These are phyloP conservation scores for Trilocha varians DNA, from an alignment of 2,888 invertebrate genomes.

Conservation along the genomic window DNA sequence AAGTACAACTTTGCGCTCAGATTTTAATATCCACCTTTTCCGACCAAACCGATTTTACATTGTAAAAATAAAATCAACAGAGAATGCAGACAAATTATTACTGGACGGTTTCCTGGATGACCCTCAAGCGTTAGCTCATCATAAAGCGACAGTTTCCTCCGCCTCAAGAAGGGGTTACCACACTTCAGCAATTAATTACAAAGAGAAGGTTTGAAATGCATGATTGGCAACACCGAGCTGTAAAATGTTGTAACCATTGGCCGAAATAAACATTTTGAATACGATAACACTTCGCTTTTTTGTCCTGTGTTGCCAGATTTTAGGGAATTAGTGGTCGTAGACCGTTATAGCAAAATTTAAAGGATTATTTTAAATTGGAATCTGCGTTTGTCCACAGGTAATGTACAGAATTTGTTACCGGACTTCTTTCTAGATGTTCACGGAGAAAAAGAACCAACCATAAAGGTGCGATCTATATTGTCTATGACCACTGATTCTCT, in stretches of 20 bases:
- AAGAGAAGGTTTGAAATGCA: slow-evolving; percentile 41
- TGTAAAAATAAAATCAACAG: slow-evolving; percentile 24
- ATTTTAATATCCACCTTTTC: too few species aligned
- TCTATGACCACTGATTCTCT: slow-evolving; percentile 34
- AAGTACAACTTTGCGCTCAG: too few species aligned
- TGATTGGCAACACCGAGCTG: slow-evolving; percentile 6
- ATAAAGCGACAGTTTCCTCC: slow-evolving; percentile 22
- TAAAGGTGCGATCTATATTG: slow-evolving; percentile 41
- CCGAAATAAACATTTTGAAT: too few species aligned
- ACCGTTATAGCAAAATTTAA: slow-evolving; percentile 4
- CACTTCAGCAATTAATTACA: slow-evolving; percentile 43
- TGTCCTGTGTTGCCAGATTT: too few species aligned
- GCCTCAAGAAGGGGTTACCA: slow-evolving; percentile 41
- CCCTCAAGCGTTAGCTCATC: slow-evolving; percentile 26
- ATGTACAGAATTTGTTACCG: slow-evolving; percentile 78
- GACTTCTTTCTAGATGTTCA: slow-evolving; percentile 88
- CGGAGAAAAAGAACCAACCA: slow-evolving; percentile 25
- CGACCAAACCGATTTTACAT: too few species aligned
- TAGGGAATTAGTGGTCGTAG: slow-evolving; percentile 19
- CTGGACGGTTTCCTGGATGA: slow-evolving; percentile 67
- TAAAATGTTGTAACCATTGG: too few species aligned
- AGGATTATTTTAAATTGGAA: slow-evolving; percentile 12
- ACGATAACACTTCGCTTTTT: too few species aligned
- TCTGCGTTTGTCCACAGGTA: slow-evolving; percentile 64
- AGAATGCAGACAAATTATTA: slow-evolving; percentile 58